A percentile compares a stretch with the other conserved stretches of the same genome.
phyloP scores from a whole-genome alignment of 30 jellyfish, hydroid and myxozoan genomes.

The Morbakka virulenta region DNA sequence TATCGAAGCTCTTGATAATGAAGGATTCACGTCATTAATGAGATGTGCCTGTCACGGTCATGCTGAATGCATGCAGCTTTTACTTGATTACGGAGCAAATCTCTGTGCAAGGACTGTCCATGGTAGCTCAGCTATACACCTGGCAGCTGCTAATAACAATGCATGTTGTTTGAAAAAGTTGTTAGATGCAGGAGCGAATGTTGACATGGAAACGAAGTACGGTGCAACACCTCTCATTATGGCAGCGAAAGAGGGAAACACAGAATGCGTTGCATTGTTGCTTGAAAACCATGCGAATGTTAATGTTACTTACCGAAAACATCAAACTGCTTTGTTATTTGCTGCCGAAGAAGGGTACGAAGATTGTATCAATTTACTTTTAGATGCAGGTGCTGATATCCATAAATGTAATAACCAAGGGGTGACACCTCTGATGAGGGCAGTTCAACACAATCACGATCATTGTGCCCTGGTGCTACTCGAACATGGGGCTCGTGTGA shows the following conservation, averaged over 20 bases:
- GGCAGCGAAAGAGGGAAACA: conserved; percentile 66
- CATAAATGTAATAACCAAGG: conserved; percentile 54
- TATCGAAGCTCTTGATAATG: conserved; percentile 35
- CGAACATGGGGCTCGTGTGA: conserved; percentile 24
- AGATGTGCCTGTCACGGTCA: conserved; percentile 69
- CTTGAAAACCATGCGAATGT: conserved; percentile 49
- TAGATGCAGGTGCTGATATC: conserved; percentile 17
- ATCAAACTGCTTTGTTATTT: conserved; percentile 52
- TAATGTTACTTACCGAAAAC: conserved; percentile 41
- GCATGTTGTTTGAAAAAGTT: conserved; percentile 25
- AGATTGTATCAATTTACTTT: conserved; percentile 36
- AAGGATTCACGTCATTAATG: conserved; percentile 72
- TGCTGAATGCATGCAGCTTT: conserved; percentile 43
- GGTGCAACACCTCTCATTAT: conserved; percentile 71
- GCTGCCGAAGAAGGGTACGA: conserved; percentile 74
- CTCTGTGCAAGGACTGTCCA: conserved; percentile 9
- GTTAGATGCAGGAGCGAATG: conserved; percentile 22
- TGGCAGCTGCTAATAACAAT: conserved; percentile 68
- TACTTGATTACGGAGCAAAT: conserved; percentile 56
- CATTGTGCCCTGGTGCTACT: conserved; percentile 28
- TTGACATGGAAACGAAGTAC: conserved; percentile 46
- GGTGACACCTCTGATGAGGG: conserved; percentile 70
- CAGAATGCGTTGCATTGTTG: conserved; percentile 43
- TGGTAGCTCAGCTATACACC: conserved; percentile 65
- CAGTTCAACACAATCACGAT: conserved; percentile 61